These are phyloP conservation scores for Podotricha telesiphe DNA, from an alignment of 2,888 invertebrate genomes.

Conservation along the genomic window DNA sequence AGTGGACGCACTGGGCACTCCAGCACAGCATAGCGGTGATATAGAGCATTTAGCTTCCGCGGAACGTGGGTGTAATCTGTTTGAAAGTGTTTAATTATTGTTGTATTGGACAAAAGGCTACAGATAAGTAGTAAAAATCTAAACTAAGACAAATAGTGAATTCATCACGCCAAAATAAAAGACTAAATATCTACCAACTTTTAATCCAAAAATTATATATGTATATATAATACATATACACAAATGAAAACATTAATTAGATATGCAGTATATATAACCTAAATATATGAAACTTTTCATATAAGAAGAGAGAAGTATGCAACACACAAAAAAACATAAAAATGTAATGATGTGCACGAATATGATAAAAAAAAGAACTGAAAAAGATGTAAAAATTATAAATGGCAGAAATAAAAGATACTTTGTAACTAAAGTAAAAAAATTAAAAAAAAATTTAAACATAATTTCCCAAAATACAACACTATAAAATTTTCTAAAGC, in stretches of 20 bases:
- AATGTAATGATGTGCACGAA: not conserved
- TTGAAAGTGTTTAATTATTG: not conserved
- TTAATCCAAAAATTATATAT: too few relatives aligned
- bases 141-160: too few relatives aligned
- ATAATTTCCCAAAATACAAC: too few relatives aligned
- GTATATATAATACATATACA: not conserved
- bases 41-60: constrained; percentile 93
- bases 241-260: not conserved
- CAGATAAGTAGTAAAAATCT: too few relatives aligned
- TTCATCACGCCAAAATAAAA: too few relatives aligned
- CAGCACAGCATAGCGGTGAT: constrained; percentile 89
- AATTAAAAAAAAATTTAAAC: not conserved
- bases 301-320: not conserved
- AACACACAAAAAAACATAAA: not conserved
- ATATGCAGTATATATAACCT: not conserved
- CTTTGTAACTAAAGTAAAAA: not conserved
- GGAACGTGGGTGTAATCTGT: constrained; percentile 93
- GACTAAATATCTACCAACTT: too few relatives aligned
- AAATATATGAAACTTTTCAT: not conserved
- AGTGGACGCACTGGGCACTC: constrained; percentile 60
- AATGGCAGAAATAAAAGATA: not conserved
- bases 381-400: not conserved
- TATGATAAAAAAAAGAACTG: not conserved
- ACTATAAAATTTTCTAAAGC: too few relatives aligned
- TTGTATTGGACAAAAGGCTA: too few relatives aligned